phyloP scores from a whole-genome alignment of 1,140 invertebrate species.

The Drosophila bifasciata region DNA sequence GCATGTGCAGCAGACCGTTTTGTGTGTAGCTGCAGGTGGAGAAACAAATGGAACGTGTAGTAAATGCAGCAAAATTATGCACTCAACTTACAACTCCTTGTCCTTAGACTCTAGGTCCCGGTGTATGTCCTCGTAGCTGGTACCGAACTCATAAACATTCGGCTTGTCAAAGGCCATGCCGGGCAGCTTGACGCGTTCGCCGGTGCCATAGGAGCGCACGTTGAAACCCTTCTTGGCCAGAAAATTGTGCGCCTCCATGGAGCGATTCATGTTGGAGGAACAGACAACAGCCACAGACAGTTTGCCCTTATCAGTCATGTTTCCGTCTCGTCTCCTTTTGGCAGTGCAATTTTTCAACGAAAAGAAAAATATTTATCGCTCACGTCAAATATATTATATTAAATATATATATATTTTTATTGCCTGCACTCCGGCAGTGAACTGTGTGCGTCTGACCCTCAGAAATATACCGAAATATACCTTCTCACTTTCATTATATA shows the following conservation, averaged over 20 bases:
- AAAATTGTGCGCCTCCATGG: slow-evolving; percentile 99
- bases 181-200: slow-evolving; percentile 98
- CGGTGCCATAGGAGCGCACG: slow-evolving; percentile 97
- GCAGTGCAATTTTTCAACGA: slow-evolving; percentile 54
- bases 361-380: slow-evolving; percentile 3
- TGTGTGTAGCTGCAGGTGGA: slow-evolving; percentile 94
- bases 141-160: slow-evolving; percentile 99
- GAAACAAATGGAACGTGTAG: slow-evolving; percentile 21
- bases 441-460: too few relatives aligned
- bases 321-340: slow-evolving; percentile 51
- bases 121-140: slow-evolving; percentile 98
- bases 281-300: slow-evolving; percentile 97
- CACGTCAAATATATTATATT: too few relatives aligned
- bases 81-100: slow-evolving; percentile 89
- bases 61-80: not conserved
- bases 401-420: too few relatives aligned
- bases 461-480: too few relatives aligned
- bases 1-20: slow-evolving; percentile 99
- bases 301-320: slow-evolving; percentile 83
- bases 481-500: too few relatives aligned
- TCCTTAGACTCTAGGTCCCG: slow-evolving; percentile 96
- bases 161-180: slow-evolving; percentile 97
- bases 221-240: slow-evolving; percentile 98
- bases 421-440: too few relatives aligned
- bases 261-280: slow-evolving; percentile 99